A percentile compares a stretch with the other conserved stretches of the same genome.
Conservation (phyloP, 2,113 vertebrate species). For the Bos taurus region ARS-UCD2.0 NC_037334.1:98475001-98475500, state of each 20-base stretch:
- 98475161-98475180: too few relatives aligned
- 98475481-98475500: background rate
- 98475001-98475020: background rate
- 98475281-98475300: background rate
- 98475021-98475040: background rate
- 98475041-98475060: too few relatives aligned
- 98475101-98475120: too few relatives aligned
- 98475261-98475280: background rate
- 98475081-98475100: too few relatives aligned
- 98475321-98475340: background rate
- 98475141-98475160: too few relatives aligned
- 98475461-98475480: background rate
- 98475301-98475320: background rate
- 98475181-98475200: too few relatives aligned
- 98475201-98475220: accelerated
- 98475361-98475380: background rate
- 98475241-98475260: too few relatives aligned
- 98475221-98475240: too few relatives aligned
- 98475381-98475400: background rate
- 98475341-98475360: background rate
- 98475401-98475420: background rate
- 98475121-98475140: too few relatives aligned
- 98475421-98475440: background rate
- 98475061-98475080: too few relatives aligned
- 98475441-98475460: background rate